Base-by-base conservation (phyloP, 2,888 invertebrate genomes). In the Charanyca ferruginea region DNA sequence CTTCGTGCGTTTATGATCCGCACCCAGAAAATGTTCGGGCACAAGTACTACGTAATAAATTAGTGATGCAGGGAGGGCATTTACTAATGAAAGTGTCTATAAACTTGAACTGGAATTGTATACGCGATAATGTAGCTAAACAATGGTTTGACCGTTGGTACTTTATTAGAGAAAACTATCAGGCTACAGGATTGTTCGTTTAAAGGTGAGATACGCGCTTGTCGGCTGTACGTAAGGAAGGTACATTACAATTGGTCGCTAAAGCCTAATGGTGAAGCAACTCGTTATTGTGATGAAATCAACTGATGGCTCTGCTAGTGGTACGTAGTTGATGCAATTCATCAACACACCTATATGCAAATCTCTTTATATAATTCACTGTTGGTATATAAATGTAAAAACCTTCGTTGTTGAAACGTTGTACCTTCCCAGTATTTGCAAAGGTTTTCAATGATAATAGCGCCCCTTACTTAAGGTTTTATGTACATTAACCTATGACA, bases 1-100 rank as follows among this genome's bases (percentile, higher is more conserved):
- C 73, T 81, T 69, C 79, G 67, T 76, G 73, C 60, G 74, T 89
- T 88, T 88, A 87, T 85, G 87, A 87, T 77, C 81, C 84, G 83
- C 84, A 84, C 84, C 86, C 73, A 77, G 79, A 80, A 84, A 85
- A 83, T 83, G 85, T 85, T 83, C 74, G 77, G 79, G 74, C 82
- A 84, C 80, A 83, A 86, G 58, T 48, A 57, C 35, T 42, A 20
- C 25, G 25, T 58, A 64, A 58, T 52, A 59, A 48, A 59, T 65
- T 52, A 59, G 42, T 70, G 61, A 67, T 41, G 22, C 53, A 58
- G 54, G 22, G 48, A 74, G 61, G 44, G 35, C 11, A 45, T 58
- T 73, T 57, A 59, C 41, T 66, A 52, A 70, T 59, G 48, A 75
- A 76, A 75, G 58, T 70, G 52, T 59, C 44, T 60, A 70, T 76